Base-by-base conservation (phyloP, 2,113 vertebrate genomes). In the Thunnus thynnus region DNA sequence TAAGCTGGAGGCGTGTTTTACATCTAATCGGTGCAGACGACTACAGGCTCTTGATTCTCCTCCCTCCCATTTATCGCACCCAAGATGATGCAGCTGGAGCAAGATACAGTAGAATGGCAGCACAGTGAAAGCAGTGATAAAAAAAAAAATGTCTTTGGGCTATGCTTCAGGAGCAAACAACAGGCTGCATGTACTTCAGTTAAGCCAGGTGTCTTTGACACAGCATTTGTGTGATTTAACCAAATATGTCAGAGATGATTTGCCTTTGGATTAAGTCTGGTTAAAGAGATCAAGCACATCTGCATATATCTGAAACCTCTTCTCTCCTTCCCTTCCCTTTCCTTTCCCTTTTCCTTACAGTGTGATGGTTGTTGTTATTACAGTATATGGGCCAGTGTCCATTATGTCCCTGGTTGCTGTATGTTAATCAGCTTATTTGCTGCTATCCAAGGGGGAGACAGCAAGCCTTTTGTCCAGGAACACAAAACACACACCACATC, bases 401-500 rank as follows among this genome's bases (percentile, higher is more conserved):
- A 61, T 64, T 50, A 13, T 63, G 50, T 66, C 58, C 52, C 61
- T 41, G 58, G 55, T 75, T 57, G 51, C 52, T 30, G 46, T 52
- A 57, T 3, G 0, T 82, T 88, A 88, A 86, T 82, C 83, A 84
- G 71, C 80, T 88, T 86, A 88, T 77, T 79, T 77, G 13, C 78
- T 58, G 32, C 54, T 25, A 16, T 81, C 52, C 76, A 66, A 75
- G 60, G 18, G 66, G 71, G 74, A 73, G 48, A 83, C 51, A n/a
- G 52, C 54, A 3, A 56, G 66, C 50, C 60, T 60, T 72, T 68
- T 80, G 77, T 84, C 74, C 78, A 63, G 5, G 41, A 84, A 74
- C 63, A 72, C 47, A 69, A 17, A 55, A 25, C 13, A 69, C 13
- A 32, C 58, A 70, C 27, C 48, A 51, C 14, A 75, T 74, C 62